phyloP scores from a whole-genome alignment of 2,888 invertebrate genomes.

The Euproctis similis region DNA sequence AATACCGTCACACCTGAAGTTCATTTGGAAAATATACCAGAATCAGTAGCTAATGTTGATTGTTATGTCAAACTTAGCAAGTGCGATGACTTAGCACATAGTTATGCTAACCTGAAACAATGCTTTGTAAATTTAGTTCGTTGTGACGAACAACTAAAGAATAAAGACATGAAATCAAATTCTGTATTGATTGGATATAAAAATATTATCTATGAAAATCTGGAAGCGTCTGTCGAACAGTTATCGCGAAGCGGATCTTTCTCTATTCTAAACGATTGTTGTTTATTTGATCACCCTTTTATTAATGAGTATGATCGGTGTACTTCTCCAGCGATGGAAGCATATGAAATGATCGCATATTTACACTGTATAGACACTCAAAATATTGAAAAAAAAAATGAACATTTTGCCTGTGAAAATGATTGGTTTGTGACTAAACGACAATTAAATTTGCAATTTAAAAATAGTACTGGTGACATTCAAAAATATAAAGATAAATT shows the following conservation, averaged over 20 bases:
- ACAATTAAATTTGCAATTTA: constrained; percentile 3
- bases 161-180: not conserved
- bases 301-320: constrained; percentile 7
- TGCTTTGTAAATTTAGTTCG: constrained; percentile 39
- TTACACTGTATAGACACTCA: constrained; percentile 8
- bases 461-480: not conserved
- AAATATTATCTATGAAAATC: constrained; percentile 3
- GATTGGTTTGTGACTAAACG: constrained; percentile 14
- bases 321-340: constrained; percentile 44
- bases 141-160: constrained; percentile 38
- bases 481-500: too few relatives aligned
- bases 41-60: not conserved
- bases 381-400: not conserved
- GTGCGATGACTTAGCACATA: constrained; percentile 39
- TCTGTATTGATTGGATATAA: constrained; percentile 1
- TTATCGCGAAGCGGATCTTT: constrained; percentile 19
- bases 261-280: constrained; percentile 18
- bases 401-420: constrained; percentile 8
- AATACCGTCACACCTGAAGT: too few relatives aligned
- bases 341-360: constrained; percentile 31
- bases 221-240: not conserved
- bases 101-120: constrained; percentile 27
- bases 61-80: constrained; percentile 37
- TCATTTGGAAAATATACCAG: too few relatives aligned
- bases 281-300: constrained; percentile 4